These are phyloP conservation scores for Stegodyphus dumicola DNA, from an alignment of 1,140 invertebrate genomes.

Conservation along the genomic window DNA sequence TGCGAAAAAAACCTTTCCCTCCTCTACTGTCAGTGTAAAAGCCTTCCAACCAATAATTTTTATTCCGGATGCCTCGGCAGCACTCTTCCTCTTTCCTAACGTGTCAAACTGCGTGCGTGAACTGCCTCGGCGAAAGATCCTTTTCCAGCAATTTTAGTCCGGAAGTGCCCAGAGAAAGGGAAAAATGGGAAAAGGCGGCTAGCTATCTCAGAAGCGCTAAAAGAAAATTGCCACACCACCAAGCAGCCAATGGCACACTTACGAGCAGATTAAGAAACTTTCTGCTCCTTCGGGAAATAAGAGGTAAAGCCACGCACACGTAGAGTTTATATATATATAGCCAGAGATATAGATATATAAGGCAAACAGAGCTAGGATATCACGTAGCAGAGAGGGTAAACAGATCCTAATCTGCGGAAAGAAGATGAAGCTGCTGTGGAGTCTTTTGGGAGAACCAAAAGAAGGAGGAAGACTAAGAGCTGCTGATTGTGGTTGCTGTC, in stretches of 20 bases:
- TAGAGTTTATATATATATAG: not conserved
- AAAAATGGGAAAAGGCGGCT: not conserved
- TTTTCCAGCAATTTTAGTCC: constrained; percentile 48
- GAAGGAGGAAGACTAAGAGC: constrained; percentile 35
- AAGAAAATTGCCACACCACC: constrained; percentile 34
- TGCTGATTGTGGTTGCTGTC: constrained; percentile 40
- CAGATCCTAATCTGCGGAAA: constrained; percentile 52
- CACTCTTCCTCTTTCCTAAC: not conserved
- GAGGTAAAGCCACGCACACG: constrained; percentile 13
- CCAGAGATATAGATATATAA: too few species aligned
- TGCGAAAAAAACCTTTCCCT: too few species aligned
- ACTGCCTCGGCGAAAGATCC: constrained; percentile 29
- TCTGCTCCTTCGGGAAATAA: constrained; percentile 14
- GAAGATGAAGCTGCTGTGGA: not conserved
- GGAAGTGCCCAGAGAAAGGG: constrained; percentile 20
- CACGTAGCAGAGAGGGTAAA: constrained; percentile 36
- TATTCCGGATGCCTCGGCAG: too few species aligned
- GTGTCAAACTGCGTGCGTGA: constrained; percentile 13
- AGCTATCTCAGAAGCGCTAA: not conserved
- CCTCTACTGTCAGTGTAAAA: too few species aligned
- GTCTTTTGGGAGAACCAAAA: not conserved
- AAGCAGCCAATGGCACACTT: constrained; percentile 39
- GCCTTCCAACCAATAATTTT: too few species aligned
- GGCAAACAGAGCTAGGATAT: not conserved
- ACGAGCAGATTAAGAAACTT: constrained; percentile 41